phyloP scores from a whole-genome alignment of 1,140 invertebrate species.

The Lasaia peninsularis region DNA sequence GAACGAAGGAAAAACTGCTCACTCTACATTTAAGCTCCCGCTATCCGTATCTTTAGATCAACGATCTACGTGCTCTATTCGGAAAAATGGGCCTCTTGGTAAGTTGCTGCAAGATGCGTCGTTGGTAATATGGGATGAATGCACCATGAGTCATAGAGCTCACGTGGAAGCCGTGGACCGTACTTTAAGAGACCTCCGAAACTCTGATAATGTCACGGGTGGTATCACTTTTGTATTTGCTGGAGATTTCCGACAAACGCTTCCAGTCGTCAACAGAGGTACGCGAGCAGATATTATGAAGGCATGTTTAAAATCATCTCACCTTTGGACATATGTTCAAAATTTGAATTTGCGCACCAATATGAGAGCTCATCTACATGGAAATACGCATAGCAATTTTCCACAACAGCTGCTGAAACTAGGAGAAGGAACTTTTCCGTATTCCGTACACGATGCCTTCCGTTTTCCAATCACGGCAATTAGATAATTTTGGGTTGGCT shows the following conservation, averaged over 20 bases:
- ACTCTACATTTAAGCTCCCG: constrained; percentile 31
- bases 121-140: constrained; percentile 48
- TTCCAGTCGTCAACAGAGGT: no score
- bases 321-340: constrained; percentile 12
- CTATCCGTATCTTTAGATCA: constrained; percentile 22
- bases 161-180: constrained; percentile 14
- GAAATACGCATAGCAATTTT: constrained; percentile 40
- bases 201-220: background rate
- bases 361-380: constrained; percentile 54
- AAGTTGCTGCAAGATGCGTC: constrained; percentile 40
- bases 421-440: constrained; percentile 44
- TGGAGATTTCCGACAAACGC: constrained; percentile 21
- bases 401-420: constrained; percentile 46
- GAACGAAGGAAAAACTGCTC: background rate
- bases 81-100: constrained; percentile 33
- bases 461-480: no score
- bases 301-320: no score
- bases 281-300: no score
- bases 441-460: no score
- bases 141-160: constrained; percentile 20
- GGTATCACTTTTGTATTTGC: constrained; percentile 6
- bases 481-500: no score
- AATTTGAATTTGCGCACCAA: constrained; percentile 51
- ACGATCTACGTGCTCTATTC: constrained; percentile 27
- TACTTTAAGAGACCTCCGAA: constrained; percentile 10